A percentile compares a stretch with the other conserved stretches of the same genome.
These are phyloP conservation scores for Okamejei kenojei DNA, from an alignment of 2,797 vertebrate species.

Conservation along the genomic window DNA sequence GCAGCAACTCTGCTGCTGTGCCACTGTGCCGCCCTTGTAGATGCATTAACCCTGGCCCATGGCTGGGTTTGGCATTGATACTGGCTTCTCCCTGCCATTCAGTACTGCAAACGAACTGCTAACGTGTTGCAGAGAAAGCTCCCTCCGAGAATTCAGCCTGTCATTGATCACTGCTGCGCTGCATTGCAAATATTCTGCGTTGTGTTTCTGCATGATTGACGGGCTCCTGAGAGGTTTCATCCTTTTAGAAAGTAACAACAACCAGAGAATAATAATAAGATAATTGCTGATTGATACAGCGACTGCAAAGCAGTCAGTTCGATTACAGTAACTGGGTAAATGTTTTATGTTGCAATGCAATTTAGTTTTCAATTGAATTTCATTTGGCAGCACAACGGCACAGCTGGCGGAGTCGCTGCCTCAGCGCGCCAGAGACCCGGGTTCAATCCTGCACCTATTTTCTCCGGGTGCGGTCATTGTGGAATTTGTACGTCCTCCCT, in stretches of 20 bases:
- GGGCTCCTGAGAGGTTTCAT: neutral
- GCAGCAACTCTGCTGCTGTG: no score
- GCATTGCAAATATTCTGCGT: neutral
- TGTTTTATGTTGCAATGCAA: neutral
- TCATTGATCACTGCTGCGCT: neutral
- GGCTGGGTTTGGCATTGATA: neutral
- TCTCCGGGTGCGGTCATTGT: no score
- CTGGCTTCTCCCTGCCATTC: neutral
- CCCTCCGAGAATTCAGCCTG: neutral
- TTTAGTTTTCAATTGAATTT: slow-evolving; percentile 10
- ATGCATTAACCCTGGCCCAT: neutral
- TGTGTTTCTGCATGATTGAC: neutral
- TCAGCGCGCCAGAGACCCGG: no score
- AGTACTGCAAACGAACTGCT: neutral
- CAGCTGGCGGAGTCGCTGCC: no score
- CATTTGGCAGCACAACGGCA: no score
- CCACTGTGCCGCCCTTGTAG: no score
- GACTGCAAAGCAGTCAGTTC: neutral
- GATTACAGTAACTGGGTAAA: neutral
- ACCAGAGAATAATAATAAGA: slow-evolving; percentile 17
- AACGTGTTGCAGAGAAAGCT: neutral
- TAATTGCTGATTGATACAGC: neutral
- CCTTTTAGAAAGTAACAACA: neutral
- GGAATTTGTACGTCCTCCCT: no score
- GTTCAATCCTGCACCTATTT: no score